Base-by-base conservation (phyloP, 2,113 vertebrate genomes). In the Paralichthys olivaceus region DNA sequence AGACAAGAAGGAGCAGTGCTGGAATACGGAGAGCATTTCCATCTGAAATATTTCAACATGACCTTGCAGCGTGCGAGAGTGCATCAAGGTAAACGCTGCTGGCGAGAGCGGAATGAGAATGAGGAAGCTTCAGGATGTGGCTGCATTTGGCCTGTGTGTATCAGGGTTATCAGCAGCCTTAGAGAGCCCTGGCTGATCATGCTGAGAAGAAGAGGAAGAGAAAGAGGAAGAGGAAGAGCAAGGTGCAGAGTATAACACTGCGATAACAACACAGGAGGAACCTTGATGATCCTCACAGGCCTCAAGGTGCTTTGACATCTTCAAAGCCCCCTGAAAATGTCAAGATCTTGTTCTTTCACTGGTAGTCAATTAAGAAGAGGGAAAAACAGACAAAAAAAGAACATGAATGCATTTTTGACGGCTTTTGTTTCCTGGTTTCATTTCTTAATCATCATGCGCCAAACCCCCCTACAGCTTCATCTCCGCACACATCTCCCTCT, bases 241-340 rank as follows among this genome's bases (percentile, higher is more conserved):
- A 59, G 66, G 63, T 69, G 63, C 60, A 63, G 63, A 80, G 60
- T 70, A 77, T 71, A 83, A 80, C 67, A 63, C 61, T 7, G 54
- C 40, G 28, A 84, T 82, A 75, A 87, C 91, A 89, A 84, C 80
- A 87, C 66, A 66, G 47, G 37, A 60, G 59, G 75, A 88, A 84
- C 80, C 90, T 87, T 85, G 84, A 83, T 83, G 86, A 91, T 87
- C 88, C 85, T 90, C 80, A 55, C 6, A 78, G 86, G 83, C 69
- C 80, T 86, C 54, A 43, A 87, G 87, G 79, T 82, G 81, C 80
- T 83, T 56, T 34, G 59, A 89, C 80, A 87, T 89, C 51, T 32
- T 53, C 76, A 89, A 85, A 88, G 81, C 68, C 29, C 9, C 83
- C 79, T 84, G 79, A 85, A 86, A 71, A 77, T 60, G 73, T 85